Evolutionary conservation across 1,140 invertebrate species (phyloP), one percentile per base, ranked within the genome.

Genomic region (Palaemon carinicauda): DNA sequence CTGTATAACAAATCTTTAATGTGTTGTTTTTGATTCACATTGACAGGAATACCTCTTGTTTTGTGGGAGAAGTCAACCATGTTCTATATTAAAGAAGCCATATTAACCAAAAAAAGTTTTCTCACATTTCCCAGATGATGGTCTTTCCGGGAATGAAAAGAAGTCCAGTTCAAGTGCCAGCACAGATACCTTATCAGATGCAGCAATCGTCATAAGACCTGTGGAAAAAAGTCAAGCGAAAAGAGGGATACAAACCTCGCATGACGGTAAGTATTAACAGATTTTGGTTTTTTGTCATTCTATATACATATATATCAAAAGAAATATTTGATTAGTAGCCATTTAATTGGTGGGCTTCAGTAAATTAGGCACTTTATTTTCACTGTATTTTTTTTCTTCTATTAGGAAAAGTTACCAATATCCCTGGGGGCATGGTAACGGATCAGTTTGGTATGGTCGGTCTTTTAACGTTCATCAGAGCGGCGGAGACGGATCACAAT

Each of bases 401-500:
- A 92, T 24, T 90, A 96, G 95, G 95, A 88, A 96, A 96, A 92
- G 97, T 99, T 89, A 98, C 97, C 90, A 98, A 99, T 92, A 99
- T 99, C 93, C 98, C 98, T 71, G 94, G 95, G 79, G 97, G 96
- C 91, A 99, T 99, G 98, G 97, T 99, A 82, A 97, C 96, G 89
- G 99, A 99, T 93, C 98, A 99, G 93, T 99, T 99, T 93, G 98
- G 98, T 88, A 99, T 99, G 93, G 97, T 99, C 87, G 98, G 98
- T 51, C 93, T 99, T 80, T 92, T 99, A 91, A 98, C 98, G 81
- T 99, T 99, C 92, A 98, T 99, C 88, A 94, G 98, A 91, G 97
- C 97, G 87, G 97, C 98, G 69, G 98, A 99, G 93, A 97, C 96
- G 27, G 97, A 99, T 93, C 97, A 96, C 31, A 98, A 98, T 92